A percentile compares a stretch with the other conserved stretches of the same genome.
These are phyloP conservation scores for Therioaphis trifolii DNA, from an alignment of 2,888 invertebrate genomes.

Conservation along the genomic window DNA sequence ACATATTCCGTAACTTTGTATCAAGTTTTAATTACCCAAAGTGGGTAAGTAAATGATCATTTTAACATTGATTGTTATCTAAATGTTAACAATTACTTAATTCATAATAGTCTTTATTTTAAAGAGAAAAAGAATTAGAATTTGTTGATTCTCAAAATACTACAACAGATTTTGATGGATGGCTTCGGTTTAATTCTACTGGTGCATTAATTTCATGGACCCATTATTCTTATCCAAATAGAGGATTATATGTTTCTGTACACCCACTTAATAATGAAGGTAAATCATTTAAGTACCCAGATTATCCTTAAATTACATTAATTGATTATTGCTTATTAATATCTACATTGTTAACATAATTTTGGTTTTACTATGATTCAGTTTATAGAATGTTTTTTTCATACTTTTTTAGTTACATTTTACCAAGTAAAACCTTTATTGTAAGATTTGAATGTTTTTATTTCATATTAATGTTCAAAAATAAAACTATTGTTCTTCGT, in stretches of 20 bases:
- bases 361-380: too few species aligned
- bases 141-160: slow-evolving; percentile 81
- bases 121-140: slow-evolving; percentile 79
- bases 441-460: too few species aligned
- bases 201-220: slow-evolving; percentile 83
- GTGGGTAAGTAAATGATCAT: slow-evolving; percentile 72
- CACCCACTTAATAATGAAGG: slow-evolving; percentile 79
- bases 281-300: slow-evolving; percentile 67
- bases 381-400: too few species aligned
- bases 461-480: too few species aligned
- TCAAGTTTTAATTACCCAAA: slow-evolving; percentile 75
- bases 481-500: too few species aligned
- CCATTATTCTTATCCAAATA: slow-evolving; percentile 80
- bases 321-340: too few species aligned
- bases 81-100: not conserved
- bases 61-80: not conserved
- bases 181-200: slow-evolving; percentile 89
- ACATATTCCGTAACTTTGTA: slow-evolving; percentile 77
- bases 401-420: too few species aligned
- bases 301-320: too few species aligned
- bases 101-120: slow-evolving; percentile 63
- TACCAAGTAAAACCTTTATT: too few species aligned
- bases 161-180: slow-evolving; percentile 82
- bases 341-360: too few species aligned
- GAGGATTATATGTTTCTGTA: slow-evolving; percentile 85